Conservation (phyloP, 2,113 vertebrate species). For the Tetrao urogallus region DNA sequence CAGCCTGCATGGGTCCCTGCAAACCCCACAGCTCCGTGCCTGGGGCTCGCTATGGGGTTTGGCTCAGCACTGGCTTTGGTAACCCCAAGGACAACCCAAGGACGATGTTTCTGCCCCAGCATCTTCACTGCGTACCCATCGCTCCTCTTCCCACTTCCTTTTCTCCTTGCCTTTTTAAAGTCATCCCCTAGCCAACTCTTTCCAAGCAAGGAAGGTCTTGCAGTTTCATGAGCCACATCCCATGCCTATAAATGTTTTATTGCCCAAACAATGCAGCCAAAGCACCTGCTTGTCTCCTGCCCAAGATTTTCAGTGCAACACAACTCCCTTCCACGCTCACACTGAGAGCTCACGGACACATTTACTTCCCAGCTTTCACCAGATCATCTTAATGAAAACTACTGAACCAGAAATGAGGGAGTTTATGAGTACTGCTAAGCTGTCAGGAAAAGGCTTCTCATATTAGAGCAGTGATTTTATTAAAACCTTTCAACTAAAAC, state of each 20-base stretch:
- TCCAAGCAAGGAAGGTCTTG: not conserved
- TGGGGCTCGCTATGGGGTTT: not conserved
- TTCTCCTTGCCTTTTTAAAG: not conserved
- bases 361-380: not conserved
- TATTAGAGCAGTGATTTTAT: not conserved
- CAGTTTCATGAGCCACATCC: not conserved
- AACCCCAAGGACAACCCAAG: not conserved
- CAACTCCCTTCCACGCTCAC: not conserved
- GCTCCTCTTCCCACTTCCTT: not conserved
- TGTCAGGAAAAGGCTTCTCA: not conserved
- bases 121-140: not conserved
- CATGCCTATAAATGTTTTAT: not conserved
- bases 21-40: not conserved
- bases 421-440: not conserved
- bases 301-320: not conserved
- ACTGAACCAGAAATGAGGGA: not conserved
- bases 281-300: not conserved
- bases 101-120: not conserved
- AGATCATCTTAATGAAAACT: not conserved
- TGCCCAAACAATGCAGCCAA: not conserved
- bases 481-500: not conserved
- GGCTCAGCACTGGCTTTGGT: not conserved
- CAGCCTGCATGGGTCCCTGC: conserved; percentile 11
- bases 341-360: too few species aligned
- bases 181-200: not conserved